These are phyloP conservation scores for Allacma fusca DNA, from an alignment of 2,888 invertebrate genomes.

Conservation along the genomic window DNA sequence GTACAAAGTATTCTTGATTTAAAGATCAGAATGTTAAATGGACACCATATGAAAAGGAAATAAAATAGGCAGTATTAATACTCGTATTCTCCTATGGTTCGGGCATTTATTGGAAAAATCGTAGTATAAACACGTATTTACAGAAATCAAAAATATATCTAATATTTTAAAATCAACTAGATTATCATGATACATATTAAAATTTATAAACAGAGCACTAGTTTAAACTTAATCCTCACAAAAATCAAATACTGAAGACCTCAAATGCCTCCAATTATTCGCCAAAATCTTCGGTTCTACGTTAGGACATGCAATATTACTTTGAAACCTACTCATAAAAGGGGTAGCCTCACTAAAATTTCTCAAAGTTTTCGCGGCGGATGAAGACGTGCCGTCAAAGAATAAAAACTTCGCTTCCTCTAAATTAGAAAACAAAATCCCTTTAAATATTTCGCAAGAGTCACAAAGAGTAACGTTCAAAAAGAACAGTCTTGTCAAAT, in stretches of 20 bases:
- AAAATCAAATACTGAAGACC: neutral
- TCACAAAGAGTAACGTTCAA: constrained; percentile 5
- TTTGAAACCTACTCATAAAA: neutral
- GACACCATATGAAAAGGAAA: too few species aligned
- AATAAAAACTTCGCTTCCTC: neutral
- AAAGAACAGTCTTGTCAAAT: neutral
- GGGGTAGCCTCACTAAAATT: constrained; percentile 4
- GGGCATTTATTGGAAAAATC: too few species aligned
- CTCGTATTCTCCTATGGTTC: too few species aligned
- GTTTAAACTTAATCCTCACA: neutral
- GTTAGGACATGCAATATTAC: neutral
- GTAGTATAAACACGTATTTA: too few species aligned
- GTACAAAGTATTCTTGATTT: too few species aligned
- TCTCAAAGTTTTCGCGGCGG: neutral
- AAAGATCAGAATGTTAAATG: too few species aligned
- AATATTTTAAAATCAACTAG: too few species aligned
- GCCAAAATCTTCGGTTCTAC: neutral
- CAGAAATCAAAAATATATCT: too few species aligned
- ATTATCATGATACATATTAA: too few species aligned
- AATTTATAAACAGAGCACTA: too few species aligned
- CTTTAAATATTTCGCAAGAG: constrained; percentile 3
- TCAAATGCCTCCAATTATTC: neutral
- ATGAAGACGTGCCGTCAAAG: neutral
- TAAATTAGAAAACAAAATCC: neutral
- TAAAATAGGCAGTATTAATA: too few species aligned